Base-by-base conservation (phyloP, 2,113 vertebrate genomes). In the Falcunculus frontatus region DNA sequence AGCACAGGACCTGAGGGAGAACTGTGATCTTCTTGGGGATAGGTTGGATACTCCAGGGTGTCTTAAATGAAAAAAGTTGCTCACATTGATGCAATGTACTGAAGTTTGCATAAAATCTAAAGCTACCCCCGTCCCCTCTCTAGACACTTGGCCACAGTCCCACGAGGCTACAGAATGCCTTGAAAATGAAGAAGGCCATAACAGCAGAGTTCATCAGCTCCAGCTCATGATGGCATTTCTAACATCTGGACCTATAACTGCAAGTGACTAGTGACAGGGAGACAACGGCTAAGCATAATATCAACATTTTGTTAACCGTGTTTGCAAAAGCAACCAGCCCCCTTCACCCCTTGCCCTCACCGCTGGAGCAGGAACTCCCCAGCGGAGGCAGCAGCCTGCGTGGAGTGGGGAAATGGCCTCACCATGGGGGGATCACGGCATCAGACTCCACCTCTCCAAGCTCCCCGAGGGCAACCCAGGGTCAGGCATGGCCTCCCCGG, bases 281-380 rank as follows among this genome's bases (percentile, higher is more conserved):
- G 88, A 94, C 93, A 96, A 90, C 47, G 2, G 79, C 79, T 94
- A 96, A 97, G 68, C 79, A 96, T 92, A 96, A 97, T 96, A 96
- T 89, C 96, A 97, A 96, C 96, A 93, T 97, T 96, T 96, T 86
- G 88, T 94, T 96, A 97, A 84, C 83, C 0, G 1, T 96, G 95
- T 95, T 93, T 95, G 93, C 93, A 96, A 86, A 96, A 96, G 63
- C 83, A 95, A 75, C 37, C 85, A 56, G 68, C 60, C 55, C 68
- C 90, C 44, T 90, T 96, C 88, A 92, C 96, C 92, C 92, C 79
- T 90, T 97, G 96, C 92, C 93, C 93, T 95, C 92, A 6, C 92
- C 0, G 21, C 90, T 72, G 93, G 85, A 96, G 85, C 85, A 94
- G 93, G 95, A 96, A 93, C 94, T 94, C 90, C 75, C 87, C 1